Base-by-base conservation (phyloP, 2,113 vertebrate genomes). In the Hydrolagus affinis region DNA sequence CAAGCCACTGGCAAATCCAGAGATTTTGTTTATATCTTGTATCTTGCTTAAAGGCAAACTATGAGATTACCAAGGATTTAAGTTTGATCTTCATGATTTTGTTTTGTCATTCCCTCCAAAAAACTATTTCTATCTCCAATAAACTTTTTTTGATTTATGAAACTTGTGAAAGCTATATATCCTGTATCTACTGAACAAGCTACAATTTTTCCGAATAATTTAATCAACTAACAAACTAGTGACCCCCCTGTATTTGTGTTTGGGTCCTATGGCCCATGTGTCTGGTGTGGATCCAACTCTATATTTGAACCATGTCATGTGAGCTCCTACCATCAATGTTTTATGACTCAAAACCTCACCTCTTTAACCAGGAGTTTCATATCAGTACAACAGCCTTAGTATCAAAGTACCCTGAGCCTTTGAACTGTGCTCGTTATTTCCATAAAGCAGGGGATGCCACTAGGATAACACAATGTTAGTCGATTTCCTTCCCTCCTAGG, bases 11-110 rank as follows among this genome's bases (percentile, higher is more conserved):
- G 78, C 78, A 83, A 83, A 66, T 32, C 78, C 78, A 83, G 60
- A 83, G 78, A 83, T 83, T 66, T 83, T 62, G 66, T 83, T 83
- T 60, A 83, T 59, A 83, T 83, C 77, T 83, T 23, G 21, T 19
- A 21, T 32, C 78, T 83, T 83, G 78, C 78, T 83, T 83, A 30
- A 66, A 83, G 78, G 78, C 78, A 83, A 83, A 83, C 64, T 30
- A 83, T 83, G 64, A 83, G 78, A 83, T 83, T 83, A 66, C 66
- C 60, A 59, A 32, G 60, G 60, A 21, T 66, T 83, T 30, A 59
- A 30, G 78, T 32, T 44, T 59, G 25, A 15, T 17, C 60, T 66
- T 83, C 30, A 64, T 83, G 60, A 83, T 66, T 66, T 32, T 83
- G n/a, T 62, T 83, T 59, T 21, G 78, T 83, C 78, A 30, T 15